Conservation (phyloP, 2,888 invertebrate species). For the Heliothis peltigera region DNA sequence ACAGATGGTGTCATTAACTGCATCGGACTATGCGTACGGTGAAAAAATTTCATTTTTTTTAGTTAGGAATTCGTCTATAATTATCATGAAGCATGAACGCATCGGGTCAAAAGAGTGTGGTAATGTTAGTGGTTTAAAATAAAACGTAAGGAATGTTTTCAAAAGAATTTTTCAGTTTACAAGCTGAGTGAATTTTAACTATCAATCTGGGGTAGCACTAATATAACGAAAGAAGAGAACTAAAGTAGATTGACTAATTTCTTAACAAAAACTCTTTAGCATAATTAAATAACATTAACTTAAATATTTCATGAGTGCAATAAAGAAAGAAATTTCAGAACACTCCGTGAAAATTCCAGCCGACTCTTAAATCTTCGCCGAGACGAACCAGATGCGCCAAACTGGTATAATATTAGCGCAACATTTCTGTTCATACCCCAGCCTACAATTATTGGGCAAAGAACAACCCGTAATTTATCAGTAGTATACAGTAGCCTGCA, state of each 20-base stretch:
- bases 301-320: neutral
- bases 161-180: conserved; percentile 76
- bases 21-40: conserved; percentile 58
- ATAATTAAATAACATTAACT: too few relatives aligned
- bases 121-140: conserved; percentile 76
- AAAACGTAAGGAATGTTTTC: conserved; percentile 78
- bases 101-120: conserved; percentile 74
- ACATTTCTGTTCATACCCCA: conserved; percentile 76
- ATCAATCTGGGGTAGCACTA: conserved; percentile 51
- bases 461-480: conserved; percentile 75
- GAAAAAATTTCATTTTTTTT: conserved; percentile 55
- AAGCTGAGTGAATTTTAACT: conserved; percentile 58
- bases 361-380: conserved; percentile 51
- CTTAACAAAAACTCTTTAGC: neutral
- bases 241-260: too few relatives aligned
- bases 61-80: conserved; percentile 68
- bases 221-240: too few relatives aligned
- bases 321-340: conserved; percentile 23
- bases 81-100: conserved; percentile 75
- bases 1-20: conserved; percentile 72
- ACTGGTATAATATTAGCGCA: conserved; percentile 73
- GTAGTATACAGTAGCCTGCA: conserved; percentile 73
- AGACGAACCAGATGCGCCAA: conserved; percentile 69
- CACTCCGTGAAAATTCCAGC: conserved; percentile 46
- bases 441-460: conserved; percentile 76